phyloP scores from a whole-genome alignment of 2,888 invertebrate genomes.

The Heliconius aoede region DNA sequence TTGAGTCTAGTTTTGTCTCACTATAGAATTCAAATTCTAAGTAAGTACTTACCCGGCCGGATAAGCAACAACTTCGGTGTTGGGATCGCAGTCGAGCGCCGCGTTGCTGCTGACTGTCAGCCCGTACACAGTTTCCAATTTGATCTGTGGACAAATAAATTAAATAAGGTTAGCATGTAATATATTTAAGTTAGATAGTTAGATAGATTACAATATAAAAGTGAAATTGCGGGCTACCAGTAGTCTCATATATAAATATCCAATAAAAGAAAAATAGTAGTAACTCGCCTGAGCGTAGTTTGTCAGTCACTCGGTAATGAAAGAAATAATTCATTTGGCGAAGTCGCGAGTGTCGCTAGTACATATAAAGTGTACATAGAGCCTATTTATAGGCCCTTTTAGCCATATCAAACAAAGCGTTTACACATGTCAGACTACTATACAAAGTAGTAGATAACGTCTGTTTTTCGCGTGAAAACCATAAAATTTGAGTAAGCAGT shows the following conservation, averaged over 20 bases:
- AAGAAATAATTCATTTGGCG: no score
- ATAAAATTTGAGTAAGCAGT: neutral
- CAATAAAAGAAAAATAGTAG: no score
- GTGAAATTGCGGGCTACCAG: no score
- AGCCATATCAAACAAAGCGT: no score
- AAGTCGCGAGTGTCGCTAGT: no score
- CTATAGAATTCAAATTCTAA: neutral
- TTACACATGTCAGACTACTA: neutral
- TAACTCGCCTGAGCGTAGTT: no score
- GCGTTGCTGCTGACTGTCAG: slow-evolving; percentile 97
- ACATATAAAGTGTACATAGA: neutral
- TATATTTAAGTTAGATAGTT: neutral
- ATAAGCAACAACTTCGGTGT: slow-evolving; percentile 95
- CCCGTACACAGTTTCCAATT: slow-evolving; percentile 96
- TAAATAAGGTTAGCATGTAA: neutral
- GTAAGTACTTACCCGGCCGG: slow-evolving; percentile 94
- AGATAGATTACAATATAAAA: no score
- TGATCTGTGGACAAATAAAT: slow-evolving; percentile 88
- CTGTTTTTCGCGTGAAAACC: slow-evolving; percentile 8
- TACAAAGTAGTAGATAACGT: neutral
- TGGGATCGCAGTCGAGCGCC: slow-evolving; percentile 93
- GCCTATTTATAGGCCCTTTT: neutral
- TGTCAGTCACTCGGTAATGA: no score
- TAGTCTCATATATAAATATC: no score
- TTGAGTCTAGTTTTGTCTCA: neutral